phyloP scores from a whole-genome alignment of 2,888 invertebrate species.

The Coleophora flavipennella region DNA sequence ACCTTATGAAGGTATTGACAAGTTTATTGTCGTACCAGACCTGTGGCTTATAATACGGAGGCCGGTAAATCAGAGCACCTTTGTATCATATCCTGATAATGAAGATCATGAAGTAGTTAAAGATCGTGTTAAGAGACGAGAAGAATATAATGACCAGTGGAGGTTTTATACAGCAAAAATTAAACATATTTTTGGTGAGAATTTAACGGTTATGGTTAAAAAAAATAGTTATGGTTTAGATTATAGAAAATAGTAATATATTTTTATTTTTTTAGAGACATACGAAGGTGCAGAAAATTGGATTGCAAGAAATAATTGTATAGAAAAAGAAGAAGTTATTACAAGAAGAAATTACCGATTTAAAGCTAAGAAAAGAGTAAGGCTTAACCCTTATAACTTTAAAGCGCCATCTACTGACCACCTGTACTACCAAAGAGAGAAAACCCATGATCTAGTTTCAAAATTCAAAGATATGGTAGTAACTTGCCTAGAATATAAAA shows the following conservation, averaged over 20 bases:
- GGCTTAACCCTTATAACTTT: not conserved
- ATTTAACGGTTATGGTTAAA: not conserved
- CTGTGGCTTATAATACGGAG: not conserved
- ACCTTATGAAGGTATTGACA: not conserved
- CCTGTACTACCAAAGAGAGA: not conserved
- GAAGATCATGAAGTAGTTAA: not conserved
- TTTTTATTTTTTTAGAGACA: too few species aligned
- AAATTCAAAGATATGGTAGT: too few species aligned
- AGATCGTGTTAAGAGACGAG: not conserved
- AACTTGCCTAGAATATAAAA: too few species aligned
- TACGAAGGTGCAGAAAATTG: not conserved
- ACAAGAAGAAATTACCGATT: not conserved
- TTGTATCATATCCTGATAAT: not conserved
- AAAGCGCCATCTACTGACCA: not conserved
- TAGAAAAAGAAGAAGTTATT: not conserved
- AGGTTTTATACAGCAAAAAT: too few species aligned
- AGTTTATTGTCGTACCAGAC: not conserved
- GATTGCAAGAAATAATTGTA: not conserved
- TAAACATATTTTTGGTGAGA: not conserved
- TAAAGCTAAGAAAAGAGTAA: not conserved
- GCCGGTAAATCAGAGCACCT: not conserved
- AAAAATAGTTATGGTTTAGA: not conserved
- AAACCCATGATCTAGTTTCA: too few species aligned
- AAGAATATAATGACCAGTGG: not conserved
- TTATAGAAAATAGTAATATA: not conserved